Conservation (phyloP, 2,113 vertebrate species). For the Corvus moneduloides region DNA sequence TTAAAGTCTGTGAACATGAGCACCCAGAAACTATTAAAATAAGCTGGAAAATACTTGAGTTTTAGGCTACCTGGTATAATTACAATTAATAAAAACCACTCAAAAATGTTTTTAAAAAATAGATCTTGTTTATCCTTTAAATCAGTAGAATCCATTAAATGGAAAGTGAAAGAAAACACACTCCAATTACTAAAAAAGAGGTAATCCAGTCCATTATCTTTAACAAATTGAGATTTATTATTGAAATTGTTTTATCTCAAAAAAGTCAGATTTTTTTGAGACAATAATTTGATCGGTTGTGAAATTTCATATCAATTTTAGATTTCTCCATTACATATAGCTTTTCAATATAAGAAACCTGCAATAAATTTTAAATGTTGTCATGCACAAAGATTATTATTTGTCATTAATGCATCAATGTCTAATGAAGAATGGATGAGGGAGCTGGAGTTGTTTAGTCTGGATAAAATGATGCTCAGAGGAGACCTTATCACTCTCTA, state of each 20-base stretch:
- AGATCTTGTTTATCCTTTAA: background rate
- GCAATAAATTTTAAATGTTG: background rate
- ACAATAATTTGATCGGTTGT: background rate
- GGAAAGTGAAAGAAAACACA: background rate
- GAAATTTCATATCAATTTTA: background rate
- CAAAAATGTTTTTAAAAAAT: background rate
- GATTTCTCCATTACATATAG: background rate
- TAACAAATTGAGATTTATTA: background rate
- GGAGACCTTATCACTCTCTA: background rate
- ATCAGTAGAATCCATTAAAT: background rate
- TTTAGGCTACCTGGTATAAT: background rate
- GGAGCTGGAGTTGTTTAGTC: background rate
- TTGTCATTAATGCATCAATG: background rate
- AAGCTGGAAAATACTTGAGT: background rate
- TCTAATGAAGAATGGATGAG: background rate
- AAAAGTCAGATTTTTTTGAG: background rate
- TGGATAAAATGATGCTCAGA: background rate
- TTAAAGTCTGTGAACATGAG: background rate
- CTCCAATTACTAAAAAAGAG: background rate
- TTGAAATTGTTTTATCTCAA: background rate
- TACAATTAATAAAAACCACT: background rate
- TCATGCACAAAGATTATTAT: background rate
- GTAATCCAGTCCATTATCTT: background rate
- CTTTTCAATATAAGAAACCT: background rate
- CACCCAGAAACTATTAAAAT: background rate